phyloP scores from a whole-genome alignment of 2,888 invertebrate species.

The Sarcophaga carnaria region DNA sequence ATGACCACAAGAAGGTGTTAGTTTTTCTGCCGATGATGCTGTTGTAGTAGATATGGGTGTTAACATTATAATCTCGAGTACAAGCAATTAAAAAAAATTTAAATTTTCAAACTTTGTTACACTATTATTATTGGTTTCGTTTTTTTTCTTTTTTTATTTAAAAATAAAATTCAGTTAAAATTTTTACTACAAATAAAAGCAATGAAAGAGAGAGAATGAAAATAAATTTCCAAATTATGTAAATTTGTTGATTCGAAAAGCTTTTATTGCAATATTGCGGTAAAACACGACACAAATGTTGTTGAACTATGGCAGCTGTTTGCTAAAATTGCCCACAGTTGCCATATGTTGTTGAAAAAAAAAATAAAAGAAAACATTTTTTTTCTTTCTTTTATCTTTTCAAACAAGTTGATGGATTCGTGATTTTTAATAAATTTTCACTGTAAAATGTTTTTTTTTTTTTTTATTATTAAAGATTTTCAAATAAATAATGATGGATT shows the following conservation, averaged over 20 bases:
- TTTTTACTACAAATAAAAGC: conserved; percentile 49
- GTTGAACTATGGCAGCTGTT: conserved; percentile 69
- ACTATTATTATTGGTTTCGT: conserved; percentile 38
- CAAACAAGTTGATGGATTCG: conserved; percentile 66
- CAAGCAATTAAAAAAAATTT: not conserved
- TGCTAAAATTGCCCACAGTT: conserved; percentile 49
- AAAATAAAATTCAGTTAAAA: conserved; percentile 41
- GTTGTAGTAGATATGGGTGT: conserved; percentile 28
- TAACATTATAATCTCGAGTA: conserved; percentile 54
- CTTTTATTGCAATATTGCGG: conserved; percentile 58
- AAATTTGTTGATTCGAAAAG: conserved; percentile 64
- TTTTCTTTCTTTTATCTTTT: conserved; percentile 55
- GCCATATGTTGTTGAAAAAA: conserved; percentile 32
- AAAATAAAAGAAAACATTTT: conserved; percentile 28
- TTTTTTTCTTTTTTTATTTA: conserved; percentile 16
- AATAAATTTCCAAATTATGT: conserved; percentile 60
- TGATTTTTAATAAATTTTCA: conserved; percentile 60
- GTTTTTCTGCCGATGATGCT: conserved; percentile 7
- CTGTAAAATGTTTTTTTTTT: not conserved
- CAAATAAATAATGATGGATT: conserved; percentile 48
- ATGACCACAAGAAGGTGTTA: conserved; percentile 45
- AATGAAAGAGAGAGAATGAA: not conserved
- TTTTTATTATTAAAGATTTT: conserved; percentile 1
- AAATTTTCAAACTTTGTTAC: conserved; percentile 20
- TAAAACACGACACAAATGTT: conserved; percentile 69